Evolutionary conservation across 2,888 invertebrate species (phyloP), one percentile per base, ranked within the genome.

Genomic region (Anagyrus pseudococci): DNA sequence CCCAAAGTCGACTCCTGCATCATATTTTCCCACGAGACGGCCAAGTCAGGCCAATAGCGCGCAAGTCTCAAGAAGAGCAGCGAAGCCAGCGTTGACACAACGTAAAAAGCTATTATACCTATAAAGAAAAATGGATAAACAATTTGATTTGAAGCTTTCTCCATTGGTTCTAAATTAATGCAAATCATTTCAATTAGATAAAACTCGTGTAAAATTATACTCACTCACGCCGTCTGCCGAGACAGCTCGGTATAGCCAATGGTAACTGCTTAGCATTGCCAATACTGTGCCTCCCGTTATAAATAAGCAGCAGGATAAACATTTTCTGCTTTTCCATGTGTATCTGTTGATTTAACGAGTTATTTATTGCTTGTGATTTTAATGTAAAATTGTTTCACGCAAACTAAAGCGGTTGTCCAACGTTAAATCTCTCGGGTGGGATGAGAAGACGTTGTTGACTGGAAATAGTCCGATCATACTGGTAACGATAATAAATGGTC

Each of bases 1-100:
- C 78, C 73, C 13, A 63, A 62, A 0, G 73, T 77, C 58, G 84
- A 70, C 68, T 82, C 78, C 1, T 76, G 74, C 68, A 86, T 85
- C 23, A 84, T 75, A 57, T 80, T 76, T 49, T 82, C 76, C 85
- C 85, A 86, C 22, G 80, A 75, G 50, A 74, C 57, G 73, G 83
- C 82, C 25, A 87, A 74, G n/a, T 70, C 71, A 2, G 85, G 85
- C 86, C 86, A 87, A 56, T 83, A 76, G 29, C 76, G 79, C 0
- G 85, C 85, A 66, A 87, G 73, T 62, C 79, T 83, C 69, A 86
- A 79, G 40, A 86, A 86, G 1, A 87, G 71, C 1, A 85, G 44
- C 2, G 84, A 76, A 0, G 86, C 85, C 1, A 85, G 65, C 1
- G 86, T 69, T 0, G 84, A 83, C 53, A 86, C 85, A 0, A 80